Conservation (phyloP, 2,113 vertebrate genomes). For the Oostethus manadensis region DNA sequence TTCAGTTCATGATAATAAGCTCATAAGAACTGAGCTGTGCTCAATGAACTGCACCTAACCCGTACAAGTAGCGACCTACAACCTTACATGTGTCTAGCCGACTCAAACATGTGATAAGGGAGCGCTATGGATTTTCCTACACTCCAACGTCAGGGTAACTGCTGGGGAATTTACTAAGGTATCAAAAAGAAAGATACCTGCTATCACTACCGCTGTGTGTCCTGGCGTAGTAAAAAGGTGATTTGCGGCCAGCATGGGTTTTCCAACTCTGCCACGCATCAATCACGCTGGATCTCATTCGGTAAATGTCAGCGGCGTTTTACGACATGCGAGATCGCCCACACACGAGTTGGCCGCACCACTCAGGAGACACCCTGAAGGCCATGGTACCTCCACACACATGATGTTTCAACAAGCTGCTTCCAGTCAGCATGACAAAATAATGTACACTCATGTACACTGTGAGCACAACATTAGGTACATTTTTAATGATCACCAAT, state of each 20-base stretch:
- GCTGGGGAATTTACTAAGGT: slow-evolving; percentile 30
- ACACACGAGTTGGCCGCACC: not conserved
- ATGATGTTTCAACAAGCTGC: slow-evolving; percentile 9
- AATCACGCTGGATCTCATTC: slow-evolving; percentile 37
- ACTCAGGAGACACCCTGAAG: not conserved
- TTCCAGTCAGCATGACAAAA: not conserved
- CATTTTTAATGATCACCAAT: no score
- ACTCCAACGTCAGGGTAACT: slow-evolving; percentile 23
- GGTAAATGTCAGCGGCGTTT: slow-evolving; percentile 42
- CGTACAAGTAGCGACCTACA: slow-evolving; percentile 1
- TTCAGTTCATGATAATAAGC: slow-evolving; percentile 13
- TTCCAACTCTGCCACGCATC: slow-evolving; percentile 30
- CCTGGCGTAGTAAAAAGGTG: slow-evolving; percentile 43
- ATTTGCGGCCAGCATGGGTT: slow-evolving; percentile 35
- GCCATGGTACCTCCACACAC: not conserved
- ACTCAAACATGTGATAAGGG: not conserved
- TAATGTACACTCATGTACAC: not conserved
- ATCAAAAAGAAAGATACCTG: slow-evolving; percentile 44
- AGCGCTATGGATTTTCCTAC: not conserved
- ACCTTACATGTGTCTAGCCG: not conserved
- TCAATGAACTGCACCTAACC: slow-evolving; percentile 11
- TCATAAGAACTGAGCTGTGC: slow-evolving; percentile 10
- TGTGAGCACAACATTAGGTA: not conserved
- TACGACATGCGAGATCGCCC: slow-evolving; percentile 11
- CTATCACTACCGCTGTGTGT: slow-evolving; percentile 21